Evolutionary conservation across 2,797 vertebrate genomes (phyloP).

Genomic region (Sitta carolinensis): DNA sequence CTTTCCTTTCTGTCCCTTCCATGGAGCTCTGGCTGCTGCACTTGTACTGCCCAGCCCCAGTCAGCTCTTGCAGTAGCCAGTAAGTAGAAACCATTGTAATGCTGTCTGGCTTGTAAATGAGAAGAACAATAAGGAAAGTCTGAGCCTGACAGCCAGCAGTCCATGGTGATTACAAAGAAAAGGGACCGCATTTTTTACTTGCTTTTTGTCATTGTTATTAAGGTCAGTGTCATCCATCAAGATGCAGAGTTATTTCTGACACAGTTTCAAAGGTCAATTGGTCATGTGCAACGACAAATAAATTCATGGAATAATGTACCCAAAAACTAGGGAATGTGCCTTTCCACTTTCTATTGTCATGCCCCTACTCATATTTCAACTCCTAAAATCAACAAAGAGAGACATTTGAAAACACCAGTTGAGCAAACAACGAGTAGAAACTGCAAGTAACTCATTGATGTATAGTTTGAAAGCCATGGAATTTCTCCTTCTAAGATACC

Average conservation of each 20-base stretch:
- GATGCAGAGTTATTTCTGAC: slow-evolving; percentile 64
- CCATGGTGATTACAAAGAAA: slow-evolving; percentile 56
- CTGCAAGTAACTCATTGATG: neutral
- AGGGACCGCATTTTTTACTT: slow-evolving; percentile 40
- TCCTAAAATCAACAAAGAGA: slow-evolving; percentile 28
- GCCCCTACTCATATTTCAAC: slow-evolving; percentile 25
- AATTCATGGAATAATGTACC: slow-evolving; percentile 46
- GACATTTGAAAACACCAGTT: slow-evolving; percentile 29
- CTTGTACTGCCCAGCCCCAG: slow-evolving; percentile 2
- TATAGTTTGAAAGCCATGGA: neutral
- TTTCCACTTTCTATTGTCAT: slow-evolving; percentile 38
- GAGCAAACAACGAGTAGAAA: neutral
- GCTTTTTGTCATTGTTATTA: slow-evolving; percentile 69
- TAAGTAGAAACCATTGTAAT: slow-evolving; percentile 68
- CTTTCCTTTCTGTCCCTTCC: neutral
- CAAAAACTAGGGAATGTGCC: slow-evolving; percentile 54
- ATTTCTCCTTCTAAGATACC: slow-evolving; percentile 30
- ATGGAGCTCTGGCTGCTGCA: slow-evolving; percentile 13
- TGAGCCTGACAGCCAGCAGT: slow-evolving; percentile 57
- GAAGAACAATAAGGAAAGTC: slow-evolving; percentile 50
- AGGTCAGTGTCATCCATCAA: slow-evolving; percentile 70
- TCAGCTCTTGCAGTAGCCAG: slow-evolving; percentile 36
- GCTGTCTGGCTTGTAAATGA: slow-evolving; percentile 71
- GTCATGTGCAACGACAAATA: slow-evolving; percentile 47
- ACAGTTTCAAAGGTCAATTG: slow-evolving; percentile 66